Percentiles rank a stretch among this genome's conserved stretches.
These are phyloP conservation scores for Sitophilus oryzae DNA, from an alignment of 1,140 invertebrate genomes.

Conservation along the genomic window DNA sequence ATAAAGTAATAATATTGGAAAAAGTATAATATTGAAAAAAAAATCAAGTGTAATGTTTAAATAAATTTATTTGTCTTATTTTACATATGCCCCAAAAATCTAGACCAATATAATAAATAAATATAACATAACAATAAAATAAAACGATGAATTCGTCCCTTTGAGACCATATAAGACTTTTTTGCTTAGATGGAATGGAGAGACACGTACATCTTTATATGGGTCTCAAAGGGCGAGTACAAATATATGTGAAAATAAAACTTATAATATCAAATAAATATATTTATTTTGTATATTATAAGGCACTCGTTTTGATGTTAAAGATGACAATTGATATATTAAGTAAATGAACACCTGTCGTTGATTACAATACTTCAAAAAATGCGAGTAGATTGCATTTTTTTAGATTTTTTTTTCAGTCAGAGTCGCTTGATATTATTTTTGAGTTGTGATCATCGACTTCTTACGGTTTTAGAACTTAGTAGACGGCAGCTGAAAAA, in stretches of 20 bases:
- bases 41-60: too few species aligned
- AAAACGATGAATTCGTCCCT: constrained; percentile 6
- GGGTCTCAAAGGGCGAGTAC: background rate
- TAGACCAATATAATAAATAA: constrained; percentile 14
- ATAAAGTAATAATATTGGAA: too few species aligned
- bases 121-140: constrained; percentile 1
- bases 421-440: constrained; percentile 25
- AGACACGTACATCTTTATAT: constrained; percentile 13
- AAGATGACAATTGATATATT: constrained; percentile 13
- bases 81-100: constrained; percentile 5
- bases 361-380: constrained; percentile 22
- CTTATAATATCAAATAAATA: background rate
- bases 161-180: background rate
- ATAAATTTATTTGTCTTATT: constrained; percentile 1
- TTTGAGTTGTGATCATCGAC: constrained; percentile 20
- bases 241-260: background rate
- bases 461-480: constrained; percentile 26
- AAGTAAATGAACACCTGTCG: constrained; percentile 32
- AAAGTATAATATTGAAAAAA: too few species aligned
- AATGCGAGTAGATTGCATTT: constrained; percentile 21
- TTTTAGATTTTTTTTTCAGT: constrained; percentile 29
- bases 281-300: constrained; percentile 34
- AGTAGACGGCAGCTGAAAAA: constrained; percentile 39
- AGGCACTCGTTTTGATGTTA: constrained; percentile 30
- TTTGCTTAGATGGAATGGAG: constrained; percentile 18